These are phyloP conservation scores for Gibbula magus DNA, from an alignment of 2,888 invertebrate genomes.

Conservation along the genomic window DNA sequence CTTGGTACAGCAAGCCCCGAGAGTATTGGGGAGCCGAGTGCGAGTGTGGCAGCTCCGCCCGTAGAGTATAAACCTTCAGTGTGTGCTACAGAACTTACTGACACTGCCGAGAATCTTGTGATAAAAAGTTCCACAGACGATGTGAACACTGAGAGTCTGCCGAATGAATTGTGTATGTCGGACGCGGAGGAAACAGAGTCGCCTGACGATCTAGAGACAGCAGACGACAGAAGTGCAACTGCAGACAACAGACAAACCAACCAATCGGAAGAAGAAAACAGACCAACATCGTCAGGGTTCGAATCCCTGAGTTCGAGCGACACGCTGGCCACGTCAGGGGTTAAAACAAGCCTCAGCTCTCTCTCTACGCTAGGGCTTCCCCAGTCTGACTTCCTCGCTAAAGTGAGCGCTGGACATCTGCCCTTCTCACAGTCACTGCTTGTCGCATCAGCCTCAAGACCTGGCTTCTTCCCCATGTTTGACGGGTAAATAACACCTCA, in stretches of 20 bases:
- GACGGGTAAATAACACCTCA: conserved; percentile 52
- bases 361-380: conserved; percentile 40
- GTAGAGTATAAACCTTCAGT: background rate
- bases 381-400: conserved; percentile 43
- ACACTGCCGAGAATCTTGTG: conserved; percentile 2
- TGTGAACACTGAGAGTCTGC: background rate
- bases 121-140: background rate
- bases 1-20: conserved; percentile 12
- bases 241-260: background rate
- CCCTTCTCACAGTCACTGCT: conserved; percentile 65
- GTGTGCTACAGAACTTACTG: background rate
- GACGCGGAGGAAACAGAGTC: background rate
- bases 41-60: background rate
- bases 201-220: background rate
- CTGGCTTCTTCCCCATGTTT: conserved; percentile 60
- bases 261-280: background rate
- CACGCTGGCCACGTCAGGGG: background rate
- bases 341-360: conserved; percentile 34
- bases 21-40: background rate
- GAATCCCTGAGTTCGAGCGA: background rate
- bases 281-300: conserved; percentile 3
- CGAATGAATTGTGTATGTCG: background rate
- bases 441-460: conserved; percentile 60
- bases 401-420: conserved; percentile 38
- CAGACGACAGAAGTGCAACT: background rate